These are phyloP conservation scores for Planococcus citri DNA, from an alignment of 1,140 invertebrate species.

Conservation along the genomic window DNA sequence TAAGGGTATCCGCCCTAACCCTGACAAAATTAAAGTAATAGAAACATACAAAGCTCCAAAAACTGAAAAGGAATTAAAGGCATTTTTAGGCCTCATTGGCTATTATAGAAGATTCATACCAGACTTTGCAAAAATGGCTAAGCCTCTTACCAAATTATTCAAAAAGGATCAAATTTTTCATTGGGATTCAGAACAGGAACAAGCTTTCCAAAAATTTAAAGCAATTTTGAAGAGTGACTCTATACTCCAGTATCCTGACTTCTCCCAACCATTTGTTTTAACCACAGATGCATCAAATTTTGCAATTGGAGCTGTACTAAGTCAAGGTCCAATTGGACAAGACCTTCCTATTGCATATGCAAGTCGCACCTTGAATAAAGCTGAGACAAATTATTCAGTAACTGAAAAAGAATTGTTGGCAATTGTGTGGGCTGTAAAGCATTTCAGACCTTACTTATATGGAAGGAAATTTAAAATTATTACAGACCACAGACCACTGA, in stretches of 20 bases:
- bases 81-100: slow-evolving; percentile 36
- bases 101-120: slow-evolving; percentile 34
- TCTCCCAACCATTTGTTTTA: slow-evolving; percentile 37
- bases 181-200: slow-evolving; percentile 19
- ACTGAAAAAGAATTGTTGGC: slow-evolving; percentile 36
- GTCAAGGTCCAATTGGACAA: no score
- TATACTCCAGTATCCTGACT: slow-evolving; percentile 32
- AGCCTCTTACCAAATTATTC: slow-evolving; percentile 29
- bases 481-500: no score
- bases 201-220: slow-evolving; percentile 34
- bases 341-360: slow-evolving; percentile 33
- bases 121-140: slow-evolving; percentile 30
- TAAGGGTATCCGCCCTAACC: slow-evolving; percentile 31
- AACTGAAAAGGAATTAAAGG: slow-evolving; percentile 32
- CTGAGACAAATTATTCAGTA: slow-evolving; percentile 35
- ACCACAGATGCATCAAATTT: slow-evolving; percentile 37
- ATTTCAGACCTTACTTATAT: no score
- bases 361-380: slow-evolving; percentile 33
- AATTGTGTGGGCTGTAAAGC: no score
- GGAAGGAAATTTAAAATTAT: no score
- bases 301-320: slow-evolving; percentile 31
- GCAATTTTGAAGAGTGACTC: slow-evolving; percentile 31
- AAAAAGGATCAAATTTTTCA: slow-evolving; percentile 16
- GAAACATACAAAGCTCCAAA: slow-evolving; percentile 30
- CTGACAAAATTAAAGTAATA: slow-evolving; percentile 33